Base-by-base conservation (phyloP, 1,140 invertebrate species). In the Drosophila pruinosa region DNA sequence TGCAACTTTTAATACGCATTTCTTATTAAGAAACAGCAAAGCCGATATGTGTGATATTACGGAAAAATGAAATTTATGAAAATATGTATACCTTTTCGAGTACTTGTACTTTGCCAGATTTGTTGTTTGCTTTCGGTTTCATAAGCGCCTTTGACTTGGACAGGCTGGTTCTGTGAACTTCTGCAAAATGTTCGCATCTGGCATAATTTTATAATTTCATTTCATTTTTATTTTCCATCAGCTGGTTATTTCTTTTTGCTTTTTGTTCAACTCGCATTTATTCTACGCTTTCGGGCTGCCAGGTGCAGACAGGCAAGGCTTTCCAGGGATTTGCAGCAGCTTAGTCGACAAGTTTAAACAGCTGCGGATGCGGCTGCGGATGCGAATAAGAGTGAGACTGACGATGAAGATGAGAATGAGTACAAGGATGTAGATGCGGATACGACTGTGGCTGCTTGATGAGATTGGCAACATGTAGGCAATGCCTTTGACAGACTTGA, bases 181-280 rank as follows among this genome's bases (percentile, higher is more conserved):
- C 31, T 38, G 50, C 8, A 12, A 21, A 58, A 65, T 31, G 31
- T 39, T 48, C 67, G 34, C 80, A 83, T 72, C 79, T 83, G 79
- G 80, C 79, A 83, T 83, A 86, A 86, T 83, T 85, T 70, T 75
- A 76, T 83, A 83, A 83, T 83, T 83, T 83, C 63, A 73, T 85
- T 70, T 70, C 39, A 63, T 70, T 70, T 70, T 69, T 53, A 8
- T 59, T 58, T 56, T 54, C 28, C 47, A 52, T 41, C 52, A 53
- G 50, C 50, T 39, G n/a, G 26, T 48, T n/a, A 22, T 47, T 39
- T 71, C 38, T 31, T 41, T 22, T 36, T 34, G 24, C 50, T 57
- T 65, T 48, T 4, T 31, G 24, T 43, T 59, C 24, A 31, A 50
- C 39, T 31, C 39, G 15, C 31, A 19, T 43, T 59, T 50, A 54